Evolutionary conservation across 2,113 vertebrate genomes (phyloP), one percentile per base, ranked within the genome.

Genomic region (Trichechus manatus): DNA sequence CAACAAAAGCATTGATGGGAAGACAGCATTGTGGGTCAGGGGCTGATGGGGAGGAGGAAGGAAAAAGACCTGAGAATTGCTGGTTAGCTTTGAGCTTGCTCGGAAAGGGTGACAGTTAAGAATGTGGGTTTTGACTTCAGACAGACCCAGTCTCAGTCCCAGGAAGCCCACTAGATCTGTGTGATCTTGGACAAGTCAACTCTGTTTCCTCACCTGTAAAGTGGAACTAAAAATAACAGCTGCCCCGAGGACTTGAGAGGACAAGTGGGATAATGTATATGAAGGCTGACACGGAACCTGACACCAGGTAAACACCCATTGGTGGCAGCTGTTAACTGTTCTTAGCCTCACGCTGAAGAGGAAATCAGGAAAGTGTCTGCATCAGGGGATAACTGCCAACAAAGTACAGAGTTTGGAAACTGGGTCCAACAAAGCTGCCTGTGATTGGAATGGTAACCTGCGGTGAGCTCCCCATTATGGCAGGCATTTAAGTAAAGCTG

Each of bases 401-500:
- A 64, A 64, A 47, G 47, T 44, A 47, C 27, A 56, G 5, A 33
- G 77, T 84, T 81, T 77, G 27, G 64, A 95, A 74, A 70, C 25
- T n/a, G 70, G 78, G 77, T 36, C 61, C 23, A 29, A 68, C 78
- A 25, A 70, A 77, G 15, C 66, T 33, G 19, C n/a, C 39, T 3
- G 1, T 59, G 86, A 77, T 15, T 56, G 68, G 6, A 22, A 36
- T 4, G 47, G 84, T 50, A 70, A 31, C 33, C 59, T 61, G 17
- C 20, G 14, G 78, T 83, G 79, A 94, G 68, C 7, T 89, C 29
- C 68, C 27, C 61, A 14, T 13, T 27, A 13, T 4, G 36, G 44
- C 15, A 87, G 36, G 47, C 53, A 33, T 22, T 83, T 61, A 87
- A 93, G 79, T 78, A 66, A 94, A 92, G 64, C 68, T 53, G 15